These are phyloP conservation scores for Sebastiscus albofasciatus DNA, from an alignment of 2,797 vertebrate species.

Conservation along the genomic window DNA sequence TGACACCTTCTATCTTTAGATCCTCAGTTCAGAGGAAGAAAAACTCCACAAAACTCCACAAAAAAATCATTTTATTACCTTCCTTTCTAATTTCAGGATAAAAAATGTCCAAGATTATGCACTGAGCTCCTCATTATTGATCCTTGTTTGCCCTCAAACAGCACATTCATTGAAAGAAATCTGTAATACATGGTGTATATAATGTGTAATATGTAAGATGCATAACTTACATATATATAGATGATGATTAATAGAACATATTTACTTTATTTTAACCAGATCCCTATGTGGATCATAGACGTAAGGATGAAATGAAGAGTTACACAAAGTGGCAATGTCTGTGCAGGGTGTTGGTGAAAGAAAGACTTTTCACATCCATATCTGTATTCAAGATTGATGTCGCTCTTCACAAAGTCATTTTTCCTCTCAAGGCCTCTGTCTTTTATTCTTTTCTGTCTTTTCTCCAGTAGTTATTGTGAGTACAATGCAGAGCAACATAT, in stretches of 20 bases:
- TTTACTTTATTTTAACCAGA: background rate
- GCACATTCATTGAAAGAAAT: background rate
- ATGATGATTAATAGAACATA: background rate
- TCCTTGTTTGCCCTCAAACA: background rate
- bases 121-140: background rate
- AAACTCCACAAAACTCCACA: background rate
- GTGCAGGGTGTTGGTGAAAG: background rate
- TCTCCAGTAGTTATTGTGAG: background rate
- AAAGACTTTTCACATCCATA: background rate
- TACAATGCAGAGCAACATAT: background rate
- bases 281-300: background rate
- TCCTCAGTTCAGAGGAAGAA: background rate
- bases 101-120: background rate
- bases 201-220: background rate
- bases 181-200: background rate
- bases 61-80: background rate
- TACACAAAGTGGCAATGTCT: background rate
- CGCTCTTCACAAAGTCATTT: background rate
- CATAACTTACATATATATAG: background rate
- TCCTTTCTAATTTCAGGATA: background rate
- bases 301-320: background rate
- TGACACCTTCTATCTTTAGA: constrained; percentile 19
- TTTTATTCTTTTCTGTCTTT: background rate
- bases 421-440: background rate
- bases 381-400: background rate